These are phyloP conservation scores for Tichodroma muraria DNA, from an alignment of 2,113 vertebrate species.

Conservation along the genomic window DNA sequence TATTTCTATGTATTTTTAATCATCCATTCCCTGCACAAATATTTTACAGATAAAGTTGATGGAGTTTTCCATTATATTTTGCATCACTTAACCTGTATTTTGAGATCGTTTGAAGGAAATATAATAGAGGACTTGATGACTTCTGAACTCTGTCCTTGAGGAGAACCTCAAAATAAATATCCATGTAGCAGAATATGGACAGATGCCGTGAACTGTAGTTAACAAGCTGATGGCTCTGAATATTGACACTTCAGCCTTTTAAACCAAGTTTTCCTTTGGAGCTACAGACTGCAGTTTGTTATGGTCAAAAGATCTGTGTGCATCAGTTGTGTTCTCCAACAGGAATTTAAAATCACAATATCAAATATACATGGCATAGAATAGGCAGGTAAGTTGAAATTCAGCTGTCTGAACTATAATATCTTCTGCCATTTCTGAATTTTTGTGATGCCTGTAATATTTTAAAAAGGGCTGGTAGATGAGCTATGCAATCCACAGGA, in stretches of 20 bases:
- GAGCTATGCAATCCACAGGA: neutral
- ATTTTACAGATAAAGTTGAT: neutral
- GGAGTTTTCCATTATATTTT: neutral
- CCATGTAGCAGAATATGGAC: neutral
- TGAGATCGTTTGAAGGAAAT: neutral
- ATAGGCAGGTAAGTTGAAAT: neutral
- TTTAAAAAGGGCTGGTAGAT: neutral
- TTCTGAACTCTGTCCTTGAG: neutral
- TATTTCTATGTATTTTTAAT: neutral
- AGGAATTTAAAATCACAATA: neutral
- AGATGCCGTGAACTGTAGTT: neutral
- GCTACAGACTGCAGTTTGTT: neutral
- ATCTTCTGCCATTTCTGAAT: neutral
- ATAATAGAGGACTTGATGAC: neutral
- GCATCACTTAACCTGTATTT: neutral
- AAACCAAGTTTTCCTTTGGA: neutral
- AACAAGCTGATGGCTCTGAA: neutral
- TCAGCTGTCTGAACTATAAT: neutral
- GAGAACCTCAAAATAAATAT: neutral
- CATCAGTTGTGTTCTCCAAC: neutral
- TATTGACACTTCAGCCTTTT: neutral
- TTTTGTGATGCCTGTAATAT: neutral
- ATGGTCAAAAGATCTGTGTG: neutral
- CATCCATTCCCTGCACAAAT: neutral
- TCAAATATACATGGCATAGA: neutral